A percentile compares a stretch with the other conserved stretches of the same genome.
Conservation (phyloP, 2,113 vertebrate species). For the Microcebus lehilahytsara region DNA sequence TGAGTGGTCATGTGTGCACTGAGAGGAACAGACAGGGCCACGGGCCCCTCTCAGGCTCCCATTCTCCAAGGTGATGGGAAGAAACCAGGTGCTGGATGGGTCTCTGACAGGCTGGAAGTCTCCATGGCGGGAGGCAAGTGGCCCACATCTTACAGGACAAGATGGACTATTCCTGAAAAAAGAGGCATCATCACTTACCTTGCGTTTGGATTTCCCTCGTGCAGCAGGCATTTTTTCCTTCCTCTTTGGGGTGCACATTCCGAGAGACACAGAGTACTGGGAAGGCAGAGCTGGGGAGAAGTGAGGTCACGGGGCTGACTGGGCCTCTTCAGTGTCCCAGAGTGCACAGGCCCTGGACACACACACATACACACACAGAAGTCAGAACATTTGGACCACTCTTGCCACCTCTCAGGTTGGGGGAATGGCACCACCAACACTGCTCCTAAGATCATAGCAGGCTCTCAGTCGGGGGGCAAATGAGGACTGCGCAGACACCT, state of each 20-base stretch:
- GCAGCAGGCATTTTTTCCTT: constrained; percentile 2
- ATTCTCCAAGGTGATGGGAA: background rate
- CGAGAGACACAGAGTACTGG: background rate
- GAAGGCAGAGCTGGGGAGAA: background rate
- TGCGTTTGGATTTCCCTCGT: constrained; percentile 31
- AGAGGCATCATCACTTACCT: background rate
- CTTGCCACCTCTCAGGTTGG: no score
- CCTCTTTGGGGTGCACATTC: accelerated
- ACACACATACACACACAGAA: background rate
- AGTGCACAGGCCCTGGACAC: background rate
- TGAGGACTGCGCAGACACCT: background rate
- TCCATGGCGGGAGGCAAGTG: background rate
- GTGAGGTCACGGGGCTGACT: background rate
- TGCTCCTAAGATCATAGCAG: background rate
- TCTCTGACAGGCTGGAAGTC: background rate
- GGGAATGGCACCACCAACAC: background rate
- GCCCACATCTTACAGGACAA: background rate
- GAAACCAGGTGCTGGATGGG: background rate
- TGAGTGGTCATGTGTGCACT: background rate
- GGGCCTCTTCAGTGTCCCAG: background rate
- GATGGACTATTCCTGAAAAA: accelerated
- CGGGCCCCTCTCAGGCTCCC: background rate
- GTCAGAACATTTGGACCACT: background rate
- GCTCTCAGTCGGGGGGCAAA: background rate
- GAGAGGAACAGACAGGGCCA: background rate